A percentile compares a stretch with the other conserved stretches of the same genome.
Evolutionary conservation across 2,113 vertebrate species (phyloP).

Genomic region (Axis porcinus): DNA sequence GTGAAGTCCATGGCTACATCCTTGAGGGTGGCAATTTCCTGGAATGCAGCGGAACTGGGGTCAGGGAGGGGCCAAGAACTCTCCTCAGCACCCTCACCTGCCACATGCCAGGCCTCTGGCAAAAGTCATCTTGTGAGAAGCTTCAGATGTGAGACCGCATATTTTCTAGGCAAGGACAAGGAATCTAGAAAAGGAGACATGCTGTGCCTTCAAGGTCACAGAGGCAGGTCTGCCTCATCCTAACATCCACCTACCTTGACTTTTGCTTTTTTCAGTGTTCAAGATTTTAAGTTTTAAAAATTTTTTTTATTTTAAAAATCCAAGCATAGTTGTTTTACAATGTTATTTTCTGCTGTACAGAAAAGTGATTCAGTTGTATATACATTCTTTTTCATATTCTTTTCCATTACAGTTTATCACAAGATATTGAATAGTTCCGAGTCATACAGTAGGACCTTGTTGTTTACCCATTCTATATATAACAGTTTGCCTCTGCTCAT

Average conservation of each 20-base stretch:
- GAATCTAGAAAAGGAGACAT: not conserved
- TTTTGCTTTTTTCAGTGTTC: not conserved
- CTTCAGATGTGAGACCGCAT: not conserved
- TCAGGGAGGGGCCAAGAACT: not conserved
- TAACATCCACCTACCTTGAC: not conserved
- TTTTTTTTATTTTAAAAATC: not conserved
- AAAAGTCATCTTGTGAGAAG: not conserved
- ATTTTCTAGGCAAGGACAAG: not conserved
- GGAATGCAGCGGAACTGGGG: not conserved
- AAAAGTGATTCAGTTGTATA: not conserved
- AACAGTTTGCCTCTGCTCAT: not conserved
- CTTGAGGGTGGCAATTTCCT: not conserved
- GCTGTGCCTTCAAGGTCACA: not conserved
- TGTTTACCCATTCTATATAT: not conserved
- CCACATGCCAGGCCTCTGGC: not conserved
- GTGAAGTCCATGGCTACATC: constrained; percentile 52
- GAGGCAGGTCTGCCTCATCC: not conserved
- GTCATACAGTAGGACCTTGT: not conserved
- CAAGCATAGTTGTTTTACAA: not conserved
- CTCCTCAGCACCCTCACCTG: not conserved
- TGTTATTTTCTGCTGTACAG: not conserved
- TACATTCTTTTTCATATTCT: not conserved
- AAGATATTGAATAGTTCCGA: not conserved
- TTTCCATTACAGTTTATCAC: not conserved
- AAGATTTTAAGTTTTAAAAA: not conserved